phyloP scores from a whole-genome alignment of 2,113 vertebrate genomes.

The Illadopsis cleaveri region DNA sequence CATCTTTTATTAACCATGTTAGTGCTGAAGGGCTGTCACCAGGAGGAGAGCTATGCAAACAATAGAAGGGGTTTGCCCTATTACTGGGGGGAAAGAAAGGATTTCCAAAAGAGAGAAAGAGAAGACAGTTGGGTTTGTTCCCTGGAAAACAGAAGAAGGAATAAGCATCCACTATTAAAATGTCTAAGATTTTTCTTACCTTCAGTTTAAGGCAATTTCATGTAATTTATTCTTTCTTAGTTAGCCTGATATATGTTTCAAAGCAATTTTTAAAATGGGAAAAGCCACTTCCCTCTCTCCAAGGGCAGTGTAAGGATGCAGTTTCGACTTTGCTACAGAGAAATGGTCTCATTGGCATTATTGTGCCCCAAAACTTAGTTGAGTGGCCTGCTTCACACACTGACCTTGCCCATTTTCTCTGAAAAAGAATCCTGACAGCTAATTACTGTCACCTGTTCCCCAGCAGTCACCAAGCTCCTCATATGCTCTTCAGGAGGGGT shows the following conservation, averaged over 20 bases:
- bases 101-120: background rate
- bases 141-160: background rate
- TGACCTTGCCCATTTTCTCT: background rate
- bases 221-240: background rate
- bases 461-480: background rate
- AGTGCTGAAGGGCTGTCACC: background rate
- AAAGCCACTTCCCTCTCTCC: background rate
- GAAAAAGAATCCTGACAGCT: background rate
- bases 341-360: rapidly evolving
- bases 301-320: background rate
- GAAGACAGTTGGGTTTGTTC: background rate
- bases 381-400: background rate
- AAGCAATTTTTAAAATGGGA: background rate
- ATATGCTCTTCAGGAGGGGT: background rate
- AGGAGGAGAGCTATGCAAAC: background rate
- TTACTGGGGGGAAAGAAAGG: background rate
- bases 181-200: no score
- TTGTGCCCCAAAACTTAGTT: background rate
- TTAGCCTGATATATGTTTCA: background rate
- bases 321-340: rapidly evolving
- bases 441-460: background rate
- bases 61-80: rapidly evolving
- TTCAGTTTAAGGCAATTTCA: background rate
- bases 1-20: background rate
- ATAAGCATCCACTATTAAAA: background rate